Evolutionary conservation across 1,140 invertebrate species (phyloP), one percentile per base, ranked within the genome.

Genomic region (Coptotermes formosanus): DNA sequence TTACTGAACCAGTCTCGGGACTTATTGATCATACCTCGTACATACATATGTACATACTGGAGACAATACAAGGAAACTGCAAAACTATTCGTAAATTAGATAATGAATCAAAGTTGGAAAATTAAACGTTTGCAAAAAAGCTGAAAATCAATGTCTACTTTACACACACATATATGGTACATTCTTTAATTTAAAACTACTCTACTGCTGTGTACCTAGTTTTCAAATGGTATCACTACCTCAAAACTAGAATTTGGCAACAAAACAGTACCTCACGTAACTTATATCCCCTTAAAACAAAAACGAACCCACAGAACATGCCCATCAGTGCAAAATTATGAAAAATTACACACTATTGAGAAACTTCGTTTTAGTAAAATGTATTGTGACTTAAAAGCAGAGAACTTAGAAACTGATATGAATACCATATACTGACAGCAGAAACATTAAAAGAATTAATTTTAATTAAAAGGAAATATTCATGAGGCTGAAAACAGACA

Each of bases 401-500:
- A 75, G 64, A 30, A 75, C 64, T 75, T 75, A 75, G 64, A 75
- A 75, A 30, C 30, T n/a, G 1, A 75, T 9, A 30, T 75, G 21
- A 69, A 3, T 69, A 69, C 64, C 14, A 69, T n/a, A 8, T 69
- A 69, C 8, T n/a, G n/a, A 75, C n/a, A 75, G 25, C 64, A 75
- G 64, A 30, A 75, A 75, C n/a, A 25, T 75, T 30, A 75, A 75
- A 25, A 75, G 0, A 75, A 75, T 75, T 75, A 25, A n/a, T 75
- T 75, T 75, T 75, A 75, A 75, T 75, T n/a, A 75, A 75, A 75
- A 25, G 64, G n/a, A 75, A 75, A 75, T 75, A 75, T 75, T 8
- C 4, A 75, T 75, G n/a, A 75, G 25, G n/a, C 25, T 75, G 64
- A 75, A 75, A 75, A 75, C 64, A 75, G 64, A 75, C 7, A 2